phyloP scores from a whole-genome alignment of 2,113 vertebrate species.

The Catagonus wagneri region DNA sequence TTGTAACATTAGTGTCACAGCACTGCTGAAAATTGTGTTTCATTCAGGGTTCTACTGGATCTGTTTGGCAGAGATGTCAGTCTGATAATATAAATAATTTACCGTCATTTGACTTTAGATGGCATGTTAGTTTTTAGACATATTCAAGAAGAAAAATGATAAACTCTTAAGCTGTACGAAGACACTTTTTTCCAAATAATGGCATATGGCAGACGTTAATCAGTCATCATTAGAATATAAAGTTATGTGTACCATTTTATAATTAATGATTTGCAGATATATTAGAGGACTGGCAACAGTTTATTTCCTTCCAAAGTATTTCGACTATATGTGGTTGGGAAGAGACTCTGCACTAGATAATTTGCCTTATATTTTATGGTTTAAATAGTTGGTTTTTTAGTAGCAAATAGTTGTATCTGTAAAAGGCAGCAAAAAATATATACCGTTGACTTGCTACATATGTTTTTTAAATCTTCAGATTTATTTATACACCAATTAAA shows the following conservation, averaged over 20 bases:
- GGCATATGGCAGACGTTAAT: neutral
- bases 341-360: neutral
- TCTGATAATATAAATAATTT: neutral
- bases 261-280: neutral
- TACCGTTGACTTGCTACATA: neutral
- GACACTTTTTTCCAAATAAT: neutral
- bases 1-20: neutral
- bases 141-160: neutral
- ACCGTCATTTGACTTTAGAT: neutral
- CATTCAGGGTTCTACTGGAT: neutral
- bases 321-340: neutral
- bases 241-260: neutral
- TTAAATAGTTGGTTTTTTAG: constrained; percentile 23
- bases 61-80: neutral
- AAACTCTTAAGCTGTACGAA: neutral
- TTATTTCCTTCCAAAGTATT: neutral
- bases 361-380: neutral
- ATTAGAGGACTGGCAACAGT: neutral
- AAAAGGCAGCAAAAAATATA: neutral
- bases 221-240: neutral
- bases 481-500: constrained; percentile 25
- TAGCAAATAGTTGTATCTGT: neutral
- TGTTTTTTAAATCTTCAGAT: neutral
- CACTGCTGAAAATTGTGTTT: neutral
- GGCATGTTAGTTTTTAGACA: constrained; percentile 6